A percentile compares a stretch with the other conserved stretches of the same genome.
Evolutionary conservation across 2,797 vertebrate species (phyloP).

Genomic region (Aphelocoma californica): DNA sequence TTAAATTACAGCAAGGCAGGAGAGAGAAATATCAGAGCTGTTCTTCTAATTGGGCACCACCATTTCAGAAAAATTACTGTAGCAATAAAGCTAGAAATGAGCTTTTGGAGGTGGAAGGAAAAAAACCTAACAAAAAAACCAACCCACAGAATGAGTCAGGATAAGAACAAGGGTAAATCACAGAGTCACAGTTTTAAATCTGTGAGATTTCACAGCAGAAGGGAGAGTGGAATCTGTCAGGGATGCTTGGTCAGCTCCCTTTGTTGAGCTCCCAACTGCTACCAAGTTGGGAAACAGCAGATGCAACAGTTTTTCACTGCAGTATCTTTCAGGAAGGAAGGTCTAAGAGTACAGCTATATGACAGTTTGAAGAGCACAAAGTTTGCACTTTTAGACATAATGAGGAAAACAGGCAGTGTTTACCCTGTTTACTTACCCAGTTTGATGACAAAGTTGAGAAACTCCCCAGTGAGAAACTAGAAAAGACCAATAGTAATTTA

Average conservation of each 20-base stretch:
- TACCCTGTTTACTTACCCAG: constrained; percentile 79
- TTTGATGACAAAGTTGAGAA: constrained; percentile 79
- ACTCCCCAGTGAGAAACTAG: constrained; percentile 85
- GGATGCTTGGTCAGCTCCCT: neutral
- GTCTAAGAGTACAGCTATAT: neutral
- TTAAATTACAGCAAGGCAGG: neutral
- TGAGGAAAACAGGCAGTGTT: neutral
- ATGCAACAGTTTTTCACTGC: neutral
- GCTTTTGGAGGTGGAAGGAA: neutral
- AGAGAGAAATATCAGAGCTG: neutral
- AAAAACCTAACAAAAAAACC: neutral
- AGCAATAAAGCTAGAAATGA: neutral
- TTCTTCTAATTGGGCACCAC: neutral
- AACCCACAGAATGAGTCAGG: neutral
- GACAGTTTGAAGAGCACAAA: neutral
- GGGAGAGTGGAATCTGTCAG: neutral
- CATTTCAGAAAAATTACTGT: neutral
- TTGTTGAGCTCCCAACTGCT: neutral
- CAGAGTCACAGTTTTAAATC: neutral
- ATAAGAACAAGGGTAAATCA: neutral
- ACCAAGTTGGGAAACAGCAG: neutral
- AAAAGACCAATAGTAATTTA: constrained; percentile 18
- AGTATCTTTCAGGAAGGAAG: constrained; percentile 21
- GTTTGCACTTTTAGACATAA: neutral
- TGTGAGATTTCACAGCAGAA: neutral